Conservation (phyloP, 2,797 vertebrate genomes). For the Picus viridis region DNA sequence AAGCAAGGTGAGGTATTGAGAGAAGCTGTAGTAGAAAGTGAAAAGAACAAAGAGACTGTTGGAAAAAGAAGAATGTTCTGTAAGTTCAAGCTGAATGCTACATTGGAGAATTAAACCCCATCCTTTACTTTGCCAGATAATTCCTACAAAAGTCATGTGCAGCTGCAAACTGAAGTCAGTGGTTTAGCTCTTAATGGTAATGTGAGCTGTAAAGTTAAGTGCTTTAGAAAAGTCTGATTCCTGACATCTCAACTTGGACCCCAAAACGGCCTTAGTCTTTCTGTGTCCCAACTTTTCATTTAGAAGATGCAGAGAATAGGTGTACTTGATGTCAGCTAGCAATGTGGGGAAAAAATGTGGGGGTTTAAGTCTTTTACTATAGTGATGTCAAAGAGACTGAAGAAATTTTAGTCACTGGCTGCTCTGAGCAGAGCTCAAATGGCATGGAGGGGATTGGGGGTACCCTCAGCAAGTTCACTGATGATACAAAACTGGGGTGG, state of each 20-base stretch:
- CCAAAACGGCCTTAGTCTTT: not conserved
- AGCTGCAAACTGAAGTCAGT: conserved; percentile 34
- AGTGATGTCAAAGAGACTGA: not conserved
- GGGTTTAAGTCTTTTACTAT: not conserved
- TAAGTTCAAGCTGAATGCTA: not conserved
- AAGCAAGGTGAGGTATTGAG: not conserved
- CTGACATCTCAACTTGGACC: not conserved
- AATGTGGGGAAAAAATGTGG: not conserved
- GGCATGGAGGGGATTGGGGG: not conserved
- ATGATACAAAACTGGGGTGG: too few species aligned
- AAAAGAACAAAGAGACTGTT: not conserved
- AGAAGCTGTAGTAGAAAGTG: not conserved
- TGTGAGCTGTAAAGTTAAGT: conserved; percentile 3
- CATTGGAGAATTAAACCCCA: not conserved
- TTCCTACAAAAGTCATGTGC: not conserved
- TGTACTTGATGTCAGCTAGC: not conserved
- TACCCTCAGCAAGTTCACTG: too few species aligned
- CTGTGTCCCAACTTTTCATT: not conserved
- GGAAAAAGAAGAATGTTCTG: not conserved
- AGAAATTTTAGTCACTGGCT: not conserved
- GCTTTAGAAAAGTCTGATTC: conserved; percentile 7
- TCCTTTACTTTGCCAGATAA: conserved; percentile 9
- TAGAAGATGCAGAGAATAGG: not conserved
- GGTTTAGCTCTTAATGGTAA: conserved; percentile 31
- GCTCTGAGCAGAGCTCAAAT: not conserved